Percentiles rank a stretch among this genome's conserved stretches.
phyloP scores from a whole-genome alignment of 2,113 vertebrate species.

The Tinamus guttatus region DNA sequence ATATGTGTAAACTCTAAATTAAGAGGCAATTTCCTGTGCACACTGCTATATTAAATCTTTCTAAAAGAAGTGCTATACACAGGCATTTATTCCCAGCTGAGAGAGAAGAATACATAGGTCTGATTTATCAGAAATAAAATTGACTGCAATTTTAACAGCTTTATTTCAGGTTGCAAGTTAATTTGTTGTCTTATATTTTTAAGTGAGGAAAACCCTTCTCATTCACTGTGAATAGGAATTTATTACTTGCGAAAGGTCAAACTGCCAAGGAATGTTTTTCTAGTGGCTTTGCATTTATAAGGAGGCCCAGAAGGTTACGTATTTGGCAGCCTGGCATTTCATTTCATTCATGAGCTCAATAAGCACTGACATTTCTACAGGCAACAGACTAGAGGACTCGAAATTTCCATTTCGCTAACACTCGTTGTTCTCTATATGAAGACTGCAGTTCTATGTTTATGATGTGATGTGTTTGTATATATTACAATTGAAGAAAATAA shows the following conservation, averaged over 20 bases:
- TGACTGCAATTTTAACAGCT: background rate
- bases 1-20: background rate
- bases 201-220: background rate
- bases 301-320: background rate
- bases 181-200: background rate
- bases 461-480: background rate
- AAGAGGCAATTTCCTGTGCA: background rate
- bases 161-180: background rate
- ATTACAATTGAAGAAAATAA: background rate
- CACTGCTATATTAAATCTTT: background rate
- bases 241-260: constrained; percentile 18
- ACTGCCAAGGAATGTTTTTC: background rate
- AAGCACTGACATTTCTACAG: background rate
- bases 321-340: background rate
- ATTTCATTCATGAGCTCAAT: background rate
- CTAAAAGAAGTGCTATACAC: background rate
- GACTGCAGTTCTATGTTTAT: background rate
- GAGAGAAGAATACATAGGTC: background rate
- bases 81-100: background rate
- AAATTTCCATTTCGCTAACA: background rate
- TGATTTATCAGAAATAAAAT: background rate
- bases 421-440: background rate
- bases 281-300: background rate
- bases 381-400: background rate
- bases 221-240: background rate